Evolutionary conservation across 2,888 invertebrate genomes (phyloP), one percentile per base, ranked within the genome.

Genomic region (Disparrhopalites patrizii): DNA sequence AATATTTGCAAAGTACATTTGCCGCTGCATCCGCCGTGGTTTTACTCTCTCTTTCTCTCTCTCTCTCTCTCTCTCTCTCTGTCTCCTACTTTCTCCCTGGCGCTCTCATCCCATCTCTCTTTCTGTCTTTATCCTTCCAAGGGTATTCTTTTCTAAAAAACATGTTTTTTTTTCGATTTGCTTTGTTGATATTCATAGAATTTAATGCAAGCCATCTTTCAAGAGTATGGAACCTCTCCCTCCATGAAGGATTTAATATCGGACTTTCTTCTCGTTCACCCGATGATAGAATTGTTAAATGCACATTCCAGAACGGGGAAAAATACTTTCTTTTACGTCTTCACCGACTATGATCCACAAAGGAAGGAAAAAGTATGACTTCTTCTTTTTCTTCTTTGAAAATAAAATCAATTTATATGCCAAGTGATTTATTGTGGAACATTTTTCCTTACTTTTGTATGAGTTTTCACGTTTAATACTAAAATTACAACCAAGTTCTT

Each of bases 251-350:
- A 72, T 38, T 38, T 74, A 13, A 67, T 73, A 2, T 73, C 73
- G 8, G 73, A 74, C 60, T 74, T 73, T 66, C 27, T 74, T 10
- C 52, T 72, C n/a, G 71, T 74, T 7, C 63, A 70, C 27, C 74
- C 74, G 0, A 61, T 69, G 58, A 66, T 69, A 40, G 64, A 72
- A 15, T 55, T 74, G n/a, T 62, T 74, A 7, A 73, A 71, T 33
- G 33, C 67, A 13, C 74, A 74, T 65, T 69, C 73, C n/a, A 43
- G 60, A 8, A 68, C 70, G 20, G 67, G 62, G 33, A 71, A 68
- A 28, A 74, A 74, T 20, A 72, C 74, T 27, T 74, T 72, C 61
- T 74, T 74, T 50, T 74, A 74, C 50, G 70, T 74, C 1, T 73
- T 73, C 36, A 73, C 73, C n/a, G 72, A 74, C 30, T 73, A 64